phyloP scores from a whole-genome alignment of 92 coral and sea anemone species.

The Palythoa heliodiscus region DNA sequence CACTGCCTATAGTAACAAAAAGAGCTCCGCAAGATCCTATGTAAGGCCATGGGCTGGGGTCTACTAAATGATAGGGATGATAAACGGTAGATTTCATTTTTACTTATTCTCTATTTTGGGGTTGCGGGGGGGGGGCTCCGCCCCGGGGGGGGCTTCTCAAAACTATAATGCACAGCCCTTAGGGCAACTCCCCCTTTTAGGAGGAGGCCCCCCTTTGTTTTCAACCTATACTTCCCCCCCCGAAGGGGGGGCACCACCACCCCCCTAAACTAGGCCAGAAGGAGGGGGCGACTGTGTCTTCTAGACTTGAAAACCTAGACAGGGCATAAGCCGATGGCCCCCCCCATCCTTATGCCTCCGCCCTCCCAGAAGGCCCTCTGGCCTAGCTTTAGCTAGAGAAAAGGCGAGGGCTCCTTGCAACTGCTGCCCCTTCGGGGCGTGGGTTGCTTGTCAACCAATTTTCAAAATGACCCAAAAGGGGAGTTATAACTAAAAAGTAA shows the following conservation, averaged over 20 bases:
- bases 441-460: slow-evolving; percentile 56
- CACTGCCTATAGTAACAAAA: slow-evolving; percentile 85
- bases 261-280: not conserved
- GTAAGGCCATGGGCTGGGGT: slow-evolving; percentile 92
- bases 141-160: slow-evolving; percentile 33
- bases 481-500: slow-evolving; percentile 71
- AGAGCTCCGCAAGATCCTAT: slow-evolving; percentile 84
- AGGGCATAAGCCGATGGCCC: slow-evolving; percentile 14
- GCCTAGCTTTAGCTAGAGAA: not conserved
- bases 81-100: slow-evolving; percentile 49
- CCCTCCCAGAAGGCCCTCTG: not conserved
- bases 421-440: slow-evolving; percentile 34
- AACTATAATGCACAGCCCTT: slow-evolving; percentile 3
- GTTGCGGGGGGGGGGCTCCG: slow-evolving; percentile 31
- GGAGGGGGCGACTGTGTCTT: not conserved
- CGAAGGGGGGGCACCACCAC: not conserved
- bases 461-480: slow-evolving; percentile 77
- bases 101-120: slow-evolving; percentile 42
- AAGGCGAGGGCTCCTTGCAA: slow-evolving; percentile 30
- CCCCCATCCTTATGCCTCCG: not conserved
- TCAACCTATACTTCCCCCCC: not conserved
- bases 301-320: slow-evolving; percentile 3
- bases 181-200: slow-evolving; percentile 7
- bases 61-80: slow-evolving; percentile 92
- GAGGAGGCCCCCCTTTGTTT: slow-evolving; percentile 31